Evolutionary conservation across 2,113 vertebrate species (phyloP).

Genomic region (Loxodonta africana): DNA sequence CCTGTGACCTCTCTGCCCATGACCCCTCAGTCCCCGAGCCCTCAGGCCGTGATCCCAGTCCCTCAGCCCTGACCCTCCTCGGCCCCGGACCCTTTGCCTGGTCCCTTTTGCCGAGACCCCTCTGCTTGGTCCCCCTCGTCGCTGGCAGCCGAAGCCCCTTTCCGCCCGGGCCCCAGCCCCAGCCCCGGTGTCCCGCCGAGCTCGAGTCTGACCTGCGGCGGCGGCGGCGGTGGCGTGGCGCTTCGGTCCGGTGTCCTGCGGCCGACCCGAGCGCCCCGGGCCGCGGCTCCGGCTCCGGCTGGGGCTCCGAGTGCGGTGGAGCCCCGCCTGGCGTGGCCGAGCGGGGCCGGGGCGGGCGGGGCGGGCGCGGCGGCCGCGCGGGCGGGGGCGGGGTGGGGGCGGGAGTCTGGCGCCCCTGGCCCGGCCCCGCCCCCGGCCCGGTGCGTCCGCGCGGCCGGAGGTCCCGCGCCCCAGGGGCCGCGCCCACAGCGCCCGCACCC

Average conservation of each 20-base stretch:
- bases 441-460: not conserved
- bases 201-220: slow-evolving; percentile 71
- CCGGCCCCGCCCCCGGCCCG: not conserved
- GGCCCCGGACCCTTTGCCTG: not conserved
- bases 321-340: slow-evolving; percentile 58
- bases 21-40: not conserved
- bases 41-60: not conserved
- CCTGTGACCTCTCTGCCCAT: slow-evolving; percentile 24
- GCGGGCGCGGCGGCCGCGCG: not conserved
- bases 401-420: not conserved
- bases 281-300: slow-evolving; percentile 5
- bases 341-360: not conserved
- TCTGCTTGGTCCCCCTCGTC: not conserved
- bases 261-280: slow-evolving; percentile 53
- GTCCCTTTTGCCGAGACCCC: not conserved
- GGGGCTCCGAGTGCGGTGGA: not conserved
- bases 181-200: not conserved
- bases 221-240: slow-evolving; percentile 23
- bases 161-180: not conserved
- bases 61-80: not conserved
- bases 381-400: not conserved
- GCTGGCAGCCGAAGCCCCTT: not conserved
- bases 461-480: too few species aligned
- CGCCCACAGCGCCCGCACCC: too few species aligned
- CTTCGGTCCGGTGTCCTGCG: not conserved